phyloP scores from a whole-genome alignment of 2,797 vertebrate genomes.

The Pseudochromis fuscus region DNA sequence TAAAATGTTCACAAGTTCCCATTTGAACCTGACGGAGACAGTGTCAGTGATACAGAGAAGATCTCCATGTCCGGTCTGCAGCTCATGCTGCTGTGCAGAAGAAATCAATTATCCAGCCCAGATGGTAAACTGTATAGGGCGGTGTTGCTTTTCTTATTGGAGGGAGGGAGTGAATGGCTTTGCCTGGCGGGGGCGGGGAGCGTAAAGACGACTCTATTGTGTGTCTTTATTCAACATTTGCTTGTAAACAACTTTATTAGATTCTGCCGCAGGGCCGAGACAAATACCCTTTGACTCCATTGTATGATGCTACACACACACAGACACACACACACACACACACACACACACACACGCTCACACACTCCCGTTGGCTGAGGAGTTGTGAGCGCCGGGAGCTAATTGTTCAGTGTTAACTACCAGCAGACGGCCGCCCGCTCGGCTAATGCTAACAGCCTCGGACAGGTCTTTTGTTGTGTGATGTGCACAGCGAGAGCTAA shows the following conservation, averaged over 20 bases:
- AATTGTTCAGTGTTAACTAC: constrained; percentile 36
- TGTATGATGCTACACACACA: constrained; percentile 31
- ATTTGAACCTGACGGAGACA: too few species aligned
- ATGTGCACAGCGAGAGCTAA: constrained; percentile 43
- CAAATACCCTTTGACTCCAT: constrained; percentile 54
- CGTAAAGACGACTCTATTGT: constrained; percentile 33
- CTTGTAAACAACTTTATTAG: constrained; percentile 78
- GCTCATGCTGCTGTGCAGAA: not conserved
- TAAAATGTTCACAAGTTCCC: too few species aligned
- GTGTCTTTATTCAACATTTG: constrained; percentile 65
- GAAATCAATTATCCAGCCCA: constrained; percentile 74
- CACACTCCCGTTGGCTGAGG: too few species aligned
- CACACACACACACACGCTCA: constrained; percentile 3
- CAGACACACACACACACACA: not conserved
- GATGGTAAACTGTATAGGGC: constrained; percentile 70
- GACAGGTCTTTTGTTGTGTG: constrained; percentile 72
- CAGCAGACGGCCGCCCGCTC: too few species aligned
- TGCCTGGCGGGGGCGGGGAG: not conserved
- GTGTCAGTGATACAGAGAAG: too few species aligned
- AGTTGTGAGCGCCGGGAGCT: constrained; percentile 35
- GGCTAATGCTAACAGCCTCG: constrained; percentile 54
- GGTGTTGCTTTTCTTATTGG: constrained; percentile 29
- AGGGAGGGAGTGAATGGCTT: constrained; percentile 45
- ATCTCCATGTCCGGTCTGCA: too few species aligned
- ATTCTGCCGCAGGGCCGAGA: constrained; percentile 37